Conservation (phyloP, 2,113 vertebrate genomes). For the Gadus chalcogrammus region DNA sequence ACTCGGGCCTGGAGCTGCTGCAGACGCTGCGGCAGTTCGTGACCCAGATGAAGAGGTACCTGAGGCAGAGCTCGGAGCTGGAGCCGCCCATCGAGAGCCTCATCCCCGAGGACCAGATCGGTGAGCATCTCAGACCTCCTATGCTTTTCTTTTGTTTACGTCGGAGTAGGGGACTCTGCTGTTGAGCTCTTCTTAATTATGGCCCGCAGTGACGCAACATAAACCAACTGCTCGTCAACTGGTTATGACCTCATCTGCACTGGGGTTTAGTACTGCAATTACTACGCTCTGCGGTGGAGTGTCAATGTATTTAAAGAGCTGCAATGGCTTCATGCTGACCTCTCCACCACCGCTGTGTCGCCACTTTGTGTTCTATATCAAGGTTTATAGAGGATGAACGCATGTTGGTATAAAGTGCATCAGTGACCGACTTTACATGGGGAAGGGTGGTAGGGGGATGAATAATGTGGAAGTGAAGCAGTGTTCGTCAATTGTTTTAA, state of each 20-base stretch:
- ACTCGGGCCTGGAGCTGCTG: conserved; percentile 87
- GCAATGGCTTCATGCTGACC: too few species aligned
- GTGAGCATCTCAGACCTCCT: conserved; percentile 69
- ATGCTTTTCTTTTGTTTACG: too few species aligned
- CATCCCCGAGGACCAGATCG: conserved; percentile 94
- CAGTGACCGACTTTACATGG: background rate
- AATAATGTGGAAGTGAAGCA: conserved; percentile 4
- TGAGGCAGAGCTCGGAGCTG: conserved; percentile 92
- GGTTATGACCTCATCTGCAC: background rate
- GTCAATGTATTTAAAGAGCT: too few species aligned
- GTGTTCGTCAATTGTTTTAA: conserved; percentile 1
- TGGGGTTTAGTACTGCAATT: too few species aligned
- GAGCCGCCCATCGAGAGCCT: conserved; percentile 90
- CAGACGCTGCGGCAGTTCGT: conserved; percentile 97
- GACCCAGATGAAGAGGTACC: conserved; percentile 96
- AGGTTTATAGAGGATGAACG: background rate
- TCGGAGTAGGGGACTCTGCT: background rate
- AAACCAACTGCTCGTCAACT: background rate
- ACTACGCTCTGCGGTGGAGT: too few species aligned
- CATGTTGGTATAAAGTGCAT: background rate
- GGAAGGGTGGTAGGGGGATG: background rate
- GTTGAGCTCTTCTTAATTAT: too few species aligned
- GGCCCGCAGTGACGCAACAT: too few species aligned
- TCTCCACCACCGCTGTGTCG: background rate
- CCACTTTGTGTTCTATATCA: background rate